Base-by-base conservation (phyloP, 2,797 vertebrate genomes). In the Epinephelus coioides region DNA sequence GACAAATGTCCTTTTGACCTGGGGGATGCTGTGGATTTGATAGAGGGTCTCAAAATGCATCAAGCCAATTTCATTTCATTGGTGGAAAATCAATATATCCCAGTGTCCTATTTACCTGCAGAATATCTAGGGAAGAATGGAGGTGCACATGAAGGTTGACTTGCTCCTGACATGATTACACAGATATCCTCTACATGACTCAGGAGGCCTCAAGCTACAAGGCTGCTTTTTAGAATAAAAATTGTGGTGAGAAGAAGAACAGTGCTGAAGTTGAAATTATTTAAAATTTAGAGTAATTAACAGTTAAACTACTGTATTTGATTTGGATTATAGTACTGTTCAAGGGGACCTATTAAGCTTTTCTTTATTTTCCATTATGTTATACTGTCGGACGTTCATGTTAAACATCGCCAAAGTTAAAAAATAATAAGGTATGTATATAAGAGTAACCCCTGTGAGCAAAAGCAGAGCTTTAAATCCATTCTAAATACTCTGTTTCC, bases 61-160 rank as follows among this genome's bases (percentile, higher is more conserved):
- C 10, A 68, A 81, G 80, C 46, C 83, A 91, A 84, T 92, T 90
- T 89, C 49, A 87, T 91, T 87, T 87, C 78, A 79, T 59, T 83
- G 73, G 76, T 78, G 69, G 75, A 79, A 90, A 91, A 89, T 93
- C 90, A 87, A 91, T 91, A 88, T 25, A 61, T 69, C 59, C 53
- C 38, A 59, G 65, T 68, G 67, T 86, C 84, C 85, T 85, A 73
- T 88, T 89, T 84, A 89, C 78, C 88, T 82, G 75, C 61, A 78
- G 74, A 83, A 65, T 70, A 34, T 82, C 34, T 49, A 49, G 65
- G 21, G 56, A 80, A 62, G 73, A 64, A 44, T 61, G 60, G n/a
- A 47, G 68, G 47, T 79, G 84, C 3, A 60, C 73, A 77, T 69
- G 77, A 66, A 79, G 61, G 70, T 13, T 55, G 70, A 82, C 73